phyloP scores from a whole-genome alignment of 1,140 invertebrate genomes.

The Listronotus bonariensis region DNA sequence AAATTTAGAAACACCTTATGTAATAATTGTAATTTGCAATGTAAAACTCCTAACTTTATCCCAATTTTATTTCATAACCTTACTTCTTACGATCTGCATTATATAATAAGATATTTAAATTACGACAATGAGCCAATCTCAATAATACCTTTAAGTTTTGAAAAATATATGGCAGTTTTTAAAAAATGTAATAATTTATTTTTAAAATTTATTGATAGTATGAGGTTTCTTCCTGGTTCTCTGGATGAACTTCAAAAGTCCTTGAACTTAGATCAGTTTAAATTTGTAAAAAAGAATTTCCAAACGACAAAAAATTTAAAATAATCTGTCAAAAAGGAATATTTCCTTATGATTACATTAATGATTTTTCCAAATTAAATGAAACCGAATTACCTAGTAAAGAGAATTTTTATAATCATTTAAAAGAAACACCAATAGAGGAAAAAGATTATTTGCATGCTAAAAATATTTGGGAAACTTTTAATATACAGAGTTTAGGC shows the following conservation, averaged over 20 bases:
- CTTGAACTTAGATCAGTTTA: conserved; percentile 14
- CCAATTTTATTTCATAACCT: conserved; percentile 44
- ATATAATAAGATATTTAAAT: conserved; percentile 33
- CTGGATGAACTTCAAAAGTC: conserved; percentile 35
- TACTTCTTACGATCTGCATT: conserved; percentile 35
- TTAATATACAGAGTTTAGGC: conserved; percentile 51
- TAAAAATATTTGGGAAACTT: conserved; percentile 55
- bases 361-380: conserved; percentile 47
- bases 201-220: conserved; percentile 40
- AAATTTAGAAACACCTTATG: conserved; percentile 51
- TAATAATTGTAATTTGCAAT: conserved; percentile 52
- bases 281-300: conserved; percentile 15
- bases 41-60: conserved; percentile 41
- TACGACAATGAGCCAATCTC: conserved; percentile 18
- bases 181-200: conserved; percentile 25
- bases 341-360: conserved; percentile 51
- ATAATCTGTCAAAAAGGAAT: conserved; percentile 48
- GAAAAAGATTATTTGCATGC: conserved; percentile 56
- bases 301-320: conserved; percentile 38
- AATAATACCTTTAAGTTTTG: conserved; percentile 39
- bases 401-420: conserved; percentile 51
- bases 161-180: conserved; percentile 40
- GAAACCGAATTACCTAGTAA: conserved; percentile 47
- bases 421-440: conserved; percentile 45
- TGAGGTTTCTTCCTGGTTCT: conserved; percentile 33